phyloP scores from a whole-genome alignment of 2,888 invertebrate species.

The Thecocarcelia acutangulata region DNA sequence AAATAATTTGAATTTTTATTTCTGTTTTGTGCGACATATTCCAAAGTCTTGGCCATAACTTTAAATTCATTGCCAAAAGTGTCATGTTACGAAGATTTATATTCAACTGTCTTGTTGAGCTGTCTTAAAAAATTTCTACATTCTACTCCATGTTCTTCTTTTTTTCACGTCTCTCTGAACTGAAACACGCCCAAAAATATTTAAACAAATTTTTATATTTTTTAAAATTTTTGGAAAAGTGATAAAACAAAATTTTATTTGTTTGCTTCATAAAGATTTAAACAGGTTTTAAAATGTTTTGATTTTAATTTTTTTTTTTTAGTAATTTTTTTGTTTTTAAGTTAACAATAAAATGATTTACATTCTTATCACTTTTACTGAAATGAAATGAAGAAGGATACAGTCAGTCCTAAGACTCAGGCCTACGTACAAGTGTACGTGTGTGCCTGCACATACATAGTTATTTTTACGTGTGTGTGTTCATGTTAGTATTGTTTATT shows the following conservation, averaged over 20 bases:
- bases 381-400: conserved; percentile 47
- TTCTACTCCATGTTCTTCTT: conserved; percentile 58
- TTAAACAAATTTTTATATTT: conserved; percentile 32
- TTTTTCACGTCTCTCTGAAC: conserved; percentile 4
- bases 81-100: conserved; percentile 81
- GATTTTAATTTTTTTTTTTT: conserved; percentile 12
- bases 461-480: not conserved
- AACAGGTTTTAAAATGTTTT: conserved; percentile 44
- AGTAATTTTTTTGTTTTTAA: conserved; percentile 39
- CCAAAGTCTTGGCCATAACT: conserved; percentile 78
- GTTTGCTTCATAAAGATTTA: conserved; percentile 26
- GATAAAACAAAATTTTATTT: conserved; percentile 56
- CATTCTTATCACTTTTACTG: conserved; percentile 68
- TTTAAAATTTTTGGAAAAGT: conserved; percentile 15
- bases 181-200: conserved; percentile 67
- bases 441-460: not conserved
- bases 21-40: conserved; percentile 76
- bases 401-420: conserved; percentile 2
- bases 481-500: conserved; percentile 43
- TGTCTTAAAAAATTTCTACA: conserved; percentile 61
- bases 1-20: conserved; percentile 54
- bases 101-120: conserved; percentile 72
- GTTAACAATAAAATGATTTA: conserved; percentile 62
- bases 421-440: not conserved
- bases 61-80: conserved; percentile 81